A percentile compares a stretch with the other conserved stretches of the same genome.
phyloP scores from a whole-genome alignment of 2,797 vertebrate genomes.

The Diglossa cyanea region DNA sequence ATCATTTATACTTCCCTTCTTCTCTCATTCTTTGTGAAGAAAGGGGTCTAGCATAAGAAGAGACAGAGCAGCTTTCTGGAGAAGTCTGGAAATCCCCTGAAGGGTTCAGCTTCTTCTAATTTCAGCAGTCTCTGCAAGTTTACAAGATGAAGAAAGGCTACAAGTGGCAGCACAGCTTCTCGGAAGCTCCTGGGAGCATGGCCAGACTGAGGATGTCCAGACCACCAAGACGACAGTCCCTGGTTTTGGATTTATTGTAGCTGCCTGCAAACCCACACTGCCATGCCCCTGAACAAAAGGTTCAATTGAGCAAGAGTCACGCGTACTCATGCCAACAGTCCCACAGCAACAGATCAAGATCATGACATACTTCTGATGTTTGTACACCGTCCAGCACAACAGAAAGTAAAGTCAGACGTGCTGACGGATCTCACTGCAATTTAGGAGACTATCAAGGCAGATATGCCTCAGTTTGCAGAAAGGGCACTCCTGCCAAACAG shows the following conservation, averaged over 20 bases:
- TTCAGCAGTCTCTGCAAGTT: not conserved
- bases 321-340: conserved; percentile 45
- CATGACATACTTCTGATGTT: conserved; percentile 56
- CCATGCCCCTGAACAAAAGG: conserved; percentile 56
- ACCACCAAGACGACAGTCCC: conserved; percentile 38
- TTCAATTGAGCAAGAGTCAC: conserved; percentile 65
- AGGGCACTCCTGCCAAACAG: not conserved
- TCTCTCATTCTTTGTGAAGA: not conserved
- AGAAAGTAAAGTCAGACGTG: conserved; percentile 4
- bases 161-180: conserved; percentile 36
- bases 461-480: not conserved
- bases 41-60: not conserved
- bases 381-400: conserved; percentile 28
- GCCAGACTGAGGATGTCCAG: conserved; percentile 30
- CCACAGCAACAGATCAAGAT: conserved; percentile 60
- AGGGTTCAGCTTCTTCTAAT: not conserved
- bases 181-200: conserved; percentile 33
- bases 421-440: not conserved
- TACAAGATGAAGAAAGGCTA: conserved; percentile 4
- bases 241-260: conserved; percentile 37
- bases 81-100: conserved; percentile 20
- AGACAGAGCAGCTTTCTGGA: not conserved
- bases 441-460: not conserved
- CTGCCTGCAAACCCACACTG: conserved; percentile 44
- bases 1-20: not conserved